Evolutionary conservation across 2,888 invertebrate genomes (phyloP).

Genomic region (Myopa testacea): DNA sequence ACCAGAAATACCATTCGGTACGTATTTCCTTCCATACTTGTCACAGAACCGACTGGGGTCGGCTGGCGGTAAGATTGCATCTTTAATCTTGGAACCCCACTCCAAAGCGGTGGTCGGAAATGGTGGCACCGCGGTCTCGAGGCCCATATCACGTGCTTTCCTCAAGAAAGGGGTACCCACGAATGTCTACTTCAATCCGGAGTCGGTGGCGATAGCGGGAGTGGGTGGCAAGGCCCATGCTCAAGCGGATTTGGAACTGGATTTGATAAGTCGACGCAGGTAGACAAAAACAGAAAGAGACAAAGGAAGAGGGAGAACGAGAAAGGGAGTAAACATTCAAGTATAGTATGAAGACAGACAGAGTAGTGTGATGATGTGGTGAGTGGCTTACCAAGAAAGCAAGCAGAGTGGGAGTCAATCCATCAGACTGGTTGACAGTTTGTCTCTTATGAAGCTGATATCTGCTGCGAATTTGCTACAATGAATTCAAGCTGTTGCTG

Average conservation of each 20-base stretch:
- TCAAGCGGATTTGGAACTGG: constrained; percentile 77
- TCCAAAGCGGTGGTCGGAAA: constrained; percentile 76
- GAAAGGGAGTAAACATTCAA: too few species aligned
- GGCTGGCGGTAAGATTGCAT: constrained; percentile 52
- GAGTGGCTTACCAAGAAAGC: too few species aligned
- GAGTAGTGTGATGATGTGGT: too few species aligned
- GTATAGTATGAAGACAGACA: too few species aligned
- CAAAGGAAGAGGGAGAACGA: not conserved
- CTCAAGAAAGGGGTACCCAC: constrained; percentile 73
- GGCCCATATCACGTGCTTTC: constrained; percentile 76
- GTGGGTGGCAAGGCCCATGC: constrained; percentile 83
- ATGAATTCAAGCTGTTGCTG: too few species aligned
- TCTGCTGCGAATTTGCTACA: too few species aligned
- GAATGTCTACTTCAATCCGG: constrained; percentile 76
- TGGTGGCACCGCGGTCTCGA: constrained; percentile 77
- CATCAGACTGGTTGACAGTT: too few species aligned
- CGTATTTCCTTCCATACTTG: constrained; percentile 63
- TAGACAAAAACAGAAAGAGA: constrained; percentile 31
- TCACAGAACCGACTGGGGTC: constrained; percentile 48
- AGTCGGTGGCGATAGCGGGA: constrained; percentile 79
- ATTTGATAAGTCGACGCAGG: constrained; percentile 60
- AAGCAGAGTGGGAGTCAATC: too few species aligned
- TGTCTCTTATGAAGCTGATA: too few species aligned
- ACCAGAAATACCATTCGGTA: constrained; percentile 62
- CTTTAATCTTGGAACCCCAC: constrained; percentile 74